Conservation (phyloP, 2,113 vertebrate species). For the Python bivittatus region DNA sequence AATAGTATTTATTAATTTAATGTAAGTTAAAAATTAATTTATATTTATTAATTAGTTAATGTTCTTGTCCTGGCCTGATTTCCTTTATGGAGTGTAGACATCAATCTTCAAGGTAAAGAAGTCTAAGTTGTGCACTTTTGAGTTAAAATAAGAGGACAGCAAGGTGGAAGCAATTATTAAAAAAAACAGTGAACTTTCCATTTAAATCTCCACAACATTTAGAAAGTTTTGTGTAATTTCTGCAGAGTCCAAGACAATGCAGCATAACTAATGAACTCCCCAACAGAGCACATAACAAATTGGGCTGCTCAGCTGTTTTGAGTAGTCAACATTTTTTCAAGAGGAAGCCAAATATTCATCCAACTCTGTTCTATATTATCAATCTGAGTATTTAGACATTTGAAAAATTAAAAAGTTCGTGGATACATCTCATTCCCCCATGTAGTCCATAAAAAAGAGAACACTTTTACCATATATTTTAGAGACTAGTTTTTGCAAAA, state of each 20-base stretch:
- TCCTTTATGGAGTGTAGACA: too few relatives aligned
- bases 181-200: background rate
- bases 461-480: background rate
- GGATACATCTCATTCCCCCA: background rate
- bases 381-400: background rate
- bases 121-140: too few relatives aligned
- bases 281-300: background rate
- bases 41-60: too few relatives aligned
- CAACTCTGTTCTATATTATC: background rate
- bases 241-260: background rate
- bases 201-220: background rate
- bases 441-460: background rate
- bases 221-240: background rate
- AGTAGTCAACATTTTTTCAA: background rate
- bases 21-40: too few relatives aligned
- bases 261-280: background rate
- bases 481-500: constrained; percentile 37
- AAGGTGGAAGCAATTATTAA: background rate
- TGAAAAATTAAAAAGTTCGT: background rate
- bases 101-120: too few relatives aligned
- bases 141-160: too few relatives aligned
- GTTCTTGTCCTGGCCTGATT: too few relatives aligned
- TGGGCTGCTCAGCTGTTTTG: background rate
- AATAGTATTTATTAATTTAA: too few relatives aligned
- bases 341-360: background rate